A percentile compares a stretch with the other conserved stretches of the same genome.
These are phyloP conservation scores for Verasper variegatus DNA, from an alignment of 2,113 vertebrate genomes.

Conservation along the genomic window DNA sequence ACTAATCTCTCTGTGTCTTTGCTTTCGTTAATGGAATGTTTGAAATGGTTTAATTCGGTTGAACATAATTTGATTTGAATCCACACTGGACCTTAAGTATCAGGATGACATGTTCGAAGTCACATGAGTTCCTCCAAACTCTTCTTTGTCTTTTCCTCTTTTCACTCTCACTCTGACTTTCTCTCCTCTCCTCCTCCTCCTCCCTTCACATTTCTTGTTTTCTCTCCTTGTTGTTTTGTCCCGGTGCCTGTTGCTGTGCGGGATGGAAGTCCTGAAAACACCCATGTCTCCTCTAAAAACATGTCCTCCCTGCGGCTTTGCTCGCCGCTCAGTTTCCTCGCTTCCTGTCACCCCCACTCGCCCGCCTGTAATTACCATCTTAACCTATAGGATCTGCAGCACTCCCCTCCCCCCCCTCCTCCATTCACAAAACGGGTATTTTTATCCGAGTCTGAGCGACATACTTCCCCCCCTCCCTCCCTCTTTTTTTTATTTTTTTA, in stretches of 20 bases:
- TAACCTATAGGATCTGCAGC: conserved; percentile 63
- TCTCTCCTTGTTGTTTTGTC: conserved; percentile 64
- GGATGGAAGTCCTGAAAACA: conserved; percentile 60
- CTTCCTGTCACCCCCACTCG: conserved; percentile 6
- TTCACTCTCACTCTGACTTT: neutral
- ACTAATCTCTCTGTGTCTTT: conserved; percentile 15
- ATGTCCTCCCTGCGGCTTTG: conserved; percentile 71
- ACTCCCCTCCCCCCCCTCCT: conserved; percentile 40
- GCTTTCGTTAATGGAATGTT: conserved; percentile 2
- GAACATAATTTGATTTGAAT: neutral
- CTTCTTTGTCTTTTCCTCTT: conserved; percentile 2
- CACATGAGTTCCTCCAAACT: neutral
- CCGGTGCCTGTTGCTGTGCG: conserved; percentile 64
- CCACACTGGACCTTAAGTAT: neutral
- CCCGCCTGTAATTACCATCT: conserved; percentile 71
- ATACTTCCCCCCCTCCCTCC: neutral
- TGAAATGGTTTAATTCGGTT: neutral
- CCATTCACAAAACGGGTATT: conserved; percentile 73
- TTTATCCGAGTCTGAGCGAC: conserved; percentile 29
- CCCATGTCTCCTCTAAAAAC: conserved; percentile 71
- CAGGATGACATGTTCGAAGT: conserved; percentile 4
- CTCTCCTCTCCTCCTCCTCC: conserved; percentile 2
- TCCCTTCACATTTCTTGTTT: conserved; percentile 41
- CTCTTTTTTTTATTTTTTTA: conserved; percentile 9
- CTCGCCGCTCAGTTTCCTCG: conserved; percentile 53